A percentile compares a stretch with the other conserved stretches of the same genome.
These are phyloP conservation scores for Notechis scutatus DNA, from an alignment of 2,113 vertebrate genomes.

Conservation along the genomic window DNA sequence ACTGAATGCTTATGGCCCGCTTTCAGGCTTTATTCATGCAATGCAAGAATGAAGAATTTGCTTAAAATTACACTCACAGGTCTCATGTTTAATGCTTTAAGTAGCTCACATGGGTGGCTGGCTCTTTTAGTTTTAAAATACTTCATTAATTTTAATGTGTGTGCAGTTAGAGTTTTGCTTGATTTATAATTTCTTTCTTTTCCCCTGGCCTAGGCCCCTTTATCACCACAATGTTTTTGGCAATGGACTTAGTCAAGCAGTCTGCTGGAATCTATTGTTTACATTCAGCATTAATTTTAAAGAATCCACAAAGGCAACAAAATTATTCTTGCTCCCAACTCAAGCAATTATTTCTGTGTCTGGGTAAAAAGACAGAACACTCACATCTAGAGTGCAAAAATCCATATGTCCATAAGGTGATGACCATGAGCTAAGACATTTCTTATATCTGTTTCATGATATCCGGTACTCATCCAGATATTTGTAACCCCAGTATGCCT, in stretches of 20 bases:
- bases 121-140: background rate
- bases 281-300: conserved; percentile 31
- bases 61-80: background rate
- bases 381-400: background rate
- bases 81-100: background rate
- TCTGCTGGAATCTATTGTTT: conserved; percentile 4
- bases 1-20: background rate
- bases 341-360: conserved; percentile 22
- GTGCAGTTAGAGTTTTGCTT: background rate
- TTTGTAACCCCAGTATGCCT: background rate
- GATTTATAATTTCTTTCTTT: background rate
- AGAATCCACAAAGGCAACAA: conserved; percentile 32
- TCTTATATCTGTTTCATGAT: background rate
- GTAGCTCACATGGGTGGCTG: background rate
- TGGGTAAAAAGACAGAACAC: background rate
- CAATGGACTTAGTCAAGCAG: background rate
- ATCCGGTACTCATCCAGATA: background rate
- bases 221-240: conserved; percentile 12
- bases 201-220: background rate
- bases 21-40: background rate
- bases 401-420: background rate
- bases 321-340: background rate
- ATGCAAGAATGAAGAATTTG: background rate
- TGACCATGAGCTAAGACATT: background rate
- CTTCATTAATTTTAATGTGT: background rate